These are phyloP conservation scores for Epistrophe grossulariae DNA, from an alignment of 2,888 invertebrate genomes.

Conservation along the genomic window DNA sequence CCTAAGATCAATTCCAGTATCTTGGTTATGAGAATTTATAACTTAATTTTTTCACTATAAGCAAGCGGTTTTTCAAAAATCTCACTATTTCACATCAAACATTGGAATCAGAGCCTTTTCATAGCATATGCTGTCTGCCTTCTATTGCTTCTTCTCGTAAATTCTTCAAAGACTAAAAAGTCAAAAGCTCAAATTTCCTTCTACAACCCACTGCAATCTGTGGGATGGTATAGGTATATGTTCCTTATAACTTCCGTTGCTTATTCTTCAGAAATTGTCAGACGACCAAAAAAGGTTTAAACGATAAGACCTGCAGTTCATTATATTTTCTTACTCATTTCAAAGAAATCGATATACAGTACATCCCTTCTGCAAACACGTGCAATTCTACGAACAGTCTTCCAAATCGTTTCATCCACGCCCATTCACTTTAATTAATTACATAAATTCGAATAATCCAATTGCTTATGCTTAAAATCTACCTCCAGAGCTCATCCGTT, in stretches of 20 bases:
- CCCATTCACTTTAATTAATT: conserved; percentile 46
- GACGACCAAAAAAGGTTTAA: background rate
- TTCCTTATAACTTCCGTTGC: background rate
- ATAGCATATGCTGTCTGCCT: too few species aligned
- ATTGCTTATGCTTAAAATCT: conserved; percentile 8
- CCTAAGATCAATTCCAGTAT: too few species aligned
- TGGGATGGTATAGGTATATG: too few species aligned
- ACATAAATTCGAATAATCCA: conserved; percentile 54
- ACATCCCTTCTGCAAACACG: background rate
- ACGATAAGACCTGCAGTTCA: background rate
- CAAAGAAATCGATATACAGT: conserved; percentile 10
- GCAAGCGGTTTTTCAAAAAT: too few species aligned
- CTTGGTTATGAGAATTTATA: too few species aligned
- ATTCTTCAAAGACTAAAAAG: background rate
- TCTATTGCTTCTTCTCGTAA: too few species aligned
- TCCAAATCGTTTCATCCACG: conserved; percentile 8
- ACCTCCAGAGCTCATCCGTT: conserved; percentile 18
- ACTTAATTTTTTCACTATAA: too few species aligned
- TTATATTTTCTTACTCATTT: background rate
- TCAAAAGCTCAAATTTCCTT: background rate
- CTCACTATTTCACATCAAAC: too few species aligned
- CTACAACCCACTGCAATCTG: background rate
- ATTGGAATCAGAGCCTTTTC: too few species aligned
- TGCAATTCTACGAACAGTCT: conserved; percentile 2
- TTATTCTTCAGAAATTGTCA: background rate